Evolutionary conservation across 1,140 invertebrate genomes (phyloP).

Genomic region (Cotesia vestalis): DNA sequence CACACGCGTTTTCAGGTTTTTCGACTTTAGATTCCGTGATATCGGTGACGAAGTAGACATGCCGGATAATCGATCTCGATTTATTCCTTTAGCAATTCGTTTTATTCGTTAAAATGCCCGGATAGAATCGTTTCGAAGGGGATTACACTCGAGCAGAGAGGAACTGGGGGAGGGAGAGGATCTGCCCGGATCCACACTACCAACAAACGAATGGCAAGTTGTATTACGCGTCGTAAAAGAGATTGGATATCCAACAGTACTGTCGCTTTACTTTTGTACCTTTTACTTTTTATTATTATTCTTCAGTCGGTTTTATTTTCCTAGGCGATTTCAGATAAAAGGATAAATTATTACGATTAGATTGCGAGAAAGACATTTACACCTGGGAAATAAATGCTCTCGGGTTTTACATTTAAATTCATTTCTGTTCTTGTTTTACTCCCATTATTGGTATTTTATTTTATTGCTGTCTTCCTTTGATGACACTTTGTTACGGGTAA

Average conservation of each 20-base stretch:
- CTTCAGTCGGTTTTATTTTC: too few species aligned
- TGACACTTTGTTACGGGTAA: too few species aligned
- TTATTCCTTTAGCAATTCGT: constrained; percentile 21
- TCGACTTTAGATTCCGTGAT: constrained; percentile 33
- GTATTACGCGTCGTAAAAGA: constrained; percentile 31
- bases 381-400: background rate
- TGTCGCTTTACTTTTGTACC: constrained; percentile 11
- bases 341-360: too few species aligned
- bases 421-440: too few species aligned
- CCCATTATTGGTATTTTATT: too few species aligned
- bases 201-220: constrained; percentile 3
- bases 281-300: background rate
- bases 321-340: too few species aligned
- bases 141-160: constrained; percentile 29
- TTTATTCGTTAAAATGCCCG: constrained; percentile 33
- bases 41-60: constrained; percentile 34
- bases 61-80: constrained; percentile 32
- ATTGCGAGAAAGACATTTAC: background rate
- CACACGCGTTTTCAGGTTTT: constrained; percentile 21
- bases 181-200: background rate
- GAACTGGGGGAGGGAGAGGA: too few species aligned
- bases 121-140: constrained; percentile 27
- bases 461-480: too few species aligned
- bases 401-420: too few species aligned
- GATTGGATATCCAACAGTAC: constrained; percentile 25